Conservation (phyloP, 2,797 vertebrate species). For the Gephyroberyx darwinii region DNA sequence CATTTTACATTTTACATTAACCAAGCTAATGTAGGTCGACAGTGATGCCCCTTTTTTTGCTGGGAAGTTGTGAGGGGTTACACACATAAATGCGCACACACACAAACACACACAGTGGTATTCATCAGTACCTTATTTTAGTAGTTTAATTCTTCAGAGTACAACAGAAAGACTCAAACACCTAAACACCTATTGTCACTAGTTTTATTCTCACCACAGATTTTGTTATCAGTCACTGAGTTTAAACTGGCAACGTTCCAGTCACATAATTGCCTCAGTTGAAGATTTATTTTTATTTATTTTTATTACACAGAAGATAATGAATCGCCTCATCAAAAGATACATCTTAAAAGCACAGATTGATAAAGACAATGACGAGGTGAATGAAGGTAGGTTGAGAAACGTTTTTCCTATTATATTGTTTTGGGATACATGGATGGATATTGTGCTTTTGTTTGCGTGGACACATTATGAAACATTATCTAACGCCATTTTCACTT, state of each 20-base stretch:
- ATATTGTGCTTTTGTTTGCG: neutral
- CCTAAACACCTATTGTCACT: too few species aligned
- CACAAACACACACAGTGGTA: neutral
- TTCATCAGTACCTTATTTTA: neutral
- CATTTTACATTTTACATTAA: too few species aligned
- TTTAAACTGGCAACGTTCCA: too few species aligned
- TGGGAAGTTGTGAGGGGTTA: neutral
- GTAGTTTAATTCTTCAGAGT: too few species aligned
- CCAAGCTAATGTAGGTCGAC: neutral
- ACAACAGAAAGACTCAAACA: too few species aligned
- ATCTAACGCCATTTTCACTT: neutral
- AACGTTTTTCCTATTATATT: neutral
- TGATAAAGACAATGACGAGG: slow-evolving; percentile 91
- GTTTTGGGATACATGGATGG: neutral
- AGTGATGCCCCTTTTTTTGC: neutral
- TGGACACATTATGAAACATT: neutral
- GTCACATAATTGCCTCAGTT: neutral
- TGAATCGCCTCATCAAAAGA: slow-evolving; percentile 90
- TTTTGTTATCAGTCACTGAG: too few species aligned
- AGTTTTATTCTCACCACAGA: too few species aligned
- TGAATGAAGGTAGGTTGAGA: slow-evolving; percentile 90
- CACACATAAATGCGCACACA: neutral
- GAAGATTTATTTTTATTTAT: neutral
- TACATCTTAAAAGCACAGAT: slow-evolving; percentile 79
- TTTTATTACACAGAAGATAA: slow-evolving; percentile 87